Percentiles rank a stretch among this genome's conserved stretches.
Evolutionary conservation across 64 coral and sea anemone species (phyloP).

Genomic region (Montipora sp.): DNA sequence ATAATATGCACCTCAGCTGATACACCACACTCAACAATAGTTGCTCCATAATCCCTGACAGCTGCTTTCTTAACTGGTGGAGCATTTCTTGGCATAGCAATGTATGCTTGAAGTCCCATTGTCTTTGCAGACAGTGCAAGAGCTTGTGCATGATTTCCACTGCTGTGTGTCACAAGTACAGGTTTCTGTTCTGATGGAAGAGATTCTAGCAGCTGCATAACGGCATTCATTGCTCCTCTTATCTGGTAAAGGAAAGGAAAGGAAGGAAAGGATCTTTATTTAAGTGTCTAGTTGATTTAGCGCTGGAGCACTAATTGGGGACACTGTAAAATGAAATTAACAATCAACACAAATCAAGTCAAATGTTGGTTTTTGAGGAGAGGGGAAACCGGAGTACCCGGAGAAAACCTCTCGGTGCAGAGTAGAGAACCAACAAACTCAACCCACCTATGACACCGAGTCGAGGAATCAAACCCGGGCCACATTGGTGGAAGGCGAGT

Average conservation of each 20-base stretch:
- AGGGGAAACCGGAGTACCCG: too few relatives aligned
- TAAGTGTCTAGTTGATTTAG: too few relatives aligned
- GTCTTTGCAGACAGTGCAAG: conserved; percentile 86
- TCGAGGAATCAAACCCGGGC: too few relatives aligned
- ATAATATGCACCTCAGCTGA: conserved; percentile 73
- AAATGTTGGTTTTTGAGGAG: too few relatives aligned
- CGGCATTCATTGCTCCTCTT: conserved; percentile 96
- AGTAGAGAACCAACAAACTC: too few relatives aligned
- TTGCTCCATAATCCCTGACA: conserved; percentile 90
- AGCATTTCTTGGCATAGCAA: conserved; percentile 92
- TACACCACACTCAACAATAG: conserved; percentile 83
- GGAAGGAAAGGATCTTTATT: not conserved
- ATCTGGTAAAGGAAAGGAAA: conserved; percentile 61
- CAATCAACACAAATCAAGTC: too few relatives aligned
- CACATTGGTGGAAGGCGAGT: too few relatives aligned
- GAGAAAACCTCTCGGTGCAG: too few relatives aligned
- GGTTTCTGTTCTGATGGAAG: conserved; percentile 56
- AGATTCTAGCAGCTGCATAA: conserved; percentile 68
- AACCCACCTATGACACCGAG: too few relatives aligned
- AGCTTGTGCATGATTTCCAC: conserved; percentile 98
- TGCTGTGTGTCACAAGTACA: conserved; percentile 92
- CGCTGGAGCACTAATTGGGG: too few relatives aligned
- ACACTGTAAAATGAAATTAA: too few relatives aligned
- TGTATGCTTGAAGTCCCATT: conserved; percentile 75
- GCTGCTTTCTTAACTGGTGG: conserved; percentile 89